phyloP scores from a whole-genome alignment of 2,113 vertebrate genomes.

The Heterochromis multidens region DNA sequence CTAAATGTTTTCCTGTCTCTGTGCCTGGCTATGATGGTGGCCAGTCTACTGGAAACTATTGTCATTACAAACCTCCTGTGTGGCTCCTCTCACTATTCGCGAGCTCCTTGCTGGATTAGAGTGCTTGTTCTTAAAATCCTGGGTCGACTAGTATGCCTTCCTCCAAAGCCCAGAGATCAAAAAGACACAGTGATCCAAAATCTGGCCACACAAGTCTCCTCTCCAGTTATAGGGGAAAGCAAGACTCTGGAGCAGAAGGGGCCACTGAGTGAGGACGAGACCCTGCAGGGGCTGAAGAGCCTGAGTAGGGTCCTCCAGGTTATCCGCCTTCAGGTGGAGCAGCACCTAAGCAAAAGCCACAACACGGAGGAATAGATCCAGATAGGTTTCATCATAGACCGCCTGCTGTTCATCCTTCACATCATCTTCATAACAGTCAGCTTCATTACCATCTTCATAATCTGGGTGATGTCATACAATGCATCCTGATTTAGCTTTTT shows the following conservation, averaged over 20 bases:
- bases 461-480: constrained; percentile 53
- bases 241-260: not conserved
- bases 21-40: constrained; percentile 68
- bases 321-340: constrained; percentile 47
- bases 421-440: constrained; percentile 68
- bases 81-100: constrained; percentile 13
- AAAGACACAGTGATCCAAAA: constrained; percentile 17
- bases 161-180: not conserved
- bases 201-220: not conserved
- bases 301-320: constrained; percentile 46
- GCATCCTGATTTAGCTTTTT: not conserved
- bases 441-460: constrained; percentile 65
- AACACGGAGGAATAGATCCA: constrained; percentile 66
- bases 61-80: constrained; percentile 60
- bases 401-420: constrained; percentile 70
- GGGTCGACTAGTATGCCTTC: constrained; percentile 35
- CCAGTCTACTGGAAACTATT: constrained; percentile 68
- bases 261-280: not conserved
- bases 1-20: constrained; percentile 72
- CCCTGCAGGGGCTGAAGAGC: constrained; percentile 50
- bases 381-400: constrained; percentile 70
- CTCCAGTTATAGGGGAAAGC: not conserved
- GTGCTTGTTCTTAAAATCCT: constrained; percentile 42
- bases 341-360: not conserved
- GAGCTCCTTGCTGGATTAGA: constrained; percentile 57